A percentile compares a stretch with the other conserved stretches of the same genome.
These are phyloP conservation scores for Ibidorhyncha struthersii DNA, from an alignment of 2,113 vertebrate genomes.

Conservation along the genomic window DNA sequence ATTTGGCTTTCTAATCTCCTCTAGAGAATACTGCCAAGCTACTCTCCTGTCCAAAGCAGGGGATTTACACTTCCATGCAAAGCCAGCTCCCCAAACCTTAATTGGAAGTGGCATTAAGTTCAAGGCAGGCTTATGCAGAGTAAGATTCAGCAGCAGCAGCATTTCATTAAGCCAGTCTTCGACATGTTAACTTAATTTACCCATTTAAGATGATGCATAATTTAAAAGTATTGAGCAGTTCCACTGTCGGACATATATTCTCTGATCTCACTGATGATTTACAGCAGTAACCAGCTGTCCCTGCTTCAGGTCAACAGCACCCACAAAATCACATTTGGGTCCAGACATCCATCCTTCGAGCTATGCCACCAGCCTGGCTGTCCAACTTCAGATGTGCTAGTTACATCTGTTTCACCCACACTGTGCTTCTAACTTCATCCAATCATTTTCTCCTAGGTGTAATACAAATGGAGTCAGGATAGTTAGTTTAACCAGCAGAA, in stretches of 20 bases:
- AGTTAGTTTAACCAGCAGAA: neutral
- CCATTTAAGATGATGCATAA: neutral
- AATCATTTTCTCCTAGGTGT: neutral
- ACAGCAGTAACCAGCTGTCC: neutral
- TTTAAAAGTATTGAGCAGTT: neutral
- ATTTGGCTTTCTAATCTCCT: constrained; percentile 13
- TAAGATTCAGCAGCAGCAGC: neutral
- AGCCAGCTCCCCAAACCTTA: neutral
- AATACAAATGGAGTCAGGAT: neutral
- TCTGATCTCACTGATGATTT: neutral
- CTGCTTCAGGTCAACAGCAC: neutral
- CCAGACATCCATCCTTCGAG: neutral
- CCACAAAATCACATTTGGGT: neutral
- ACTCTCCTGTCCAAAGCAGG: neutral
- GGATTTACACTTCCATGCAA: neutral
- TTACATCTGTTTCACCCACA: neutral
- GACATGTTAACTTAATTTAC: neutral
- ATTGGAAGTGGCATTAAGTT: constrained; percentile 19
- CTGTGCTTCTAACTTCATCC: neutral
- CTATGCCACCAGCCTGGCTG: neutral
- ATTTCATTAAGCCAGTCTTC: neutral
- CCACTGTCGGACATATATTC: neutral
- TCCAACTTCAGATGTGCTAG: neutral
- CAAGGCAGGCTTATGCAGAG: neutral
- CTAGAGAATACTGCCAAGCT: neutral